A percentile compares a stretch with the other conserved stretches of the same genome.
Evolutionary conservation across 2,113 vertebrate species (phyloP).

Genomic region (Oriolus oriolus): DNA sequence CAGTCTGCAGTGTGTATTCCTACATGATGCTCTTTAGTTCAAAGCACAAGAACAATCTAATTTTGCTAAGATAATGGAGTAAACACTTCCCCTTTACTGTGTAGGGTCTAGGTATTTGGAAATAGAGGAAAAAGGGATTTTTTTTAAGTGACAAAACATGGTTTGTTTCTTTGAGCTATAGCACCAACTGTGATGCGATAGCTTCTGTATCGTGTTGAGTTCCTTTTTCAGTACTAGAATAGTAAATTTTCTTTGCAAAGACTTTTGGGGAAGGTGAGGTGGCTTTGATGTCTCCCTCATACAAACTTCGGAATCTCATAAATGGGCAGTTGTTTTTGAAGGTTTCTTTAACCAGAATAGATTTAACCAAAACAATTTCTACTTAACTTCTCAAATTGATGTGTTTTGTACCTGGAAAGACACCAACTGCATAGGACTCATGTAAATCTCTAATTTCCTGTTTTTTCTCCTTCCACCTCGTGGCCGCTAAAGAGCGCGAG

Average conservation of each 20-base stretch:
- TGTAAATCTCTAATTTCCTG: not conserved
- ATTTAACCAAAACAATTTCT: not conserved
- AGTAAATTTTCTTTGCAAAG: not conserved
- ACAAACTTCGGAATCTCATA: not conserved
- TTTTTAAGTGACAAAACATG: not conserved
- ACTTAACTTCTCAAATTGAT: not conserved
- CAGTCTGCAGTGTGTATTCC: not conserved
- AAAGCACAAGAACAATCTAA: not conserved
- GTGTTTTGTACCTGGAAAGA: not conserved
- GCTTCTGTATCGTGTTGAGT: not conserved
- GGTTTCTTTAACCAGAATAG: not conserved
- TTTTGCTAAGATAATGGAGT: not conserved
- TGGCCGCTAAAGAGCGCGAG: conserved; percentile 80
- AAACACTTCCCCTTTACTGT: not conserved
- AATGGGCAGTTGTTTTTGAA: not conserved
- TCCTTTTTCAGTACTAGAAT: not conserved
- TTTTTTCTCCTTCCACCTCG: not conserved
- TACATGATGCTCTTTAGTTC: not conserved
- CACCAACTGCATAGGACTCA: not conserved
- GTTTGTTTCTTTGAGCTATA: not conserved
- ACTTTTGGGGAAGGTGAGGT: not conserved
- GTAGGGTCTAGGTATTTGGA: not conserved
- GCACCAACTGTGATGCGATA: not conserved
- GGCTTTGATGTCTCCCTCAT: not conserved
- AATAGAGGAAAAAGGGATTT: not conserved